These are phyloP conservation scores for Poeciliopsis occidentalis DNA, from an alignment of 2,113 vertebrate genomes.

Conservation along the genomic window DNA sequence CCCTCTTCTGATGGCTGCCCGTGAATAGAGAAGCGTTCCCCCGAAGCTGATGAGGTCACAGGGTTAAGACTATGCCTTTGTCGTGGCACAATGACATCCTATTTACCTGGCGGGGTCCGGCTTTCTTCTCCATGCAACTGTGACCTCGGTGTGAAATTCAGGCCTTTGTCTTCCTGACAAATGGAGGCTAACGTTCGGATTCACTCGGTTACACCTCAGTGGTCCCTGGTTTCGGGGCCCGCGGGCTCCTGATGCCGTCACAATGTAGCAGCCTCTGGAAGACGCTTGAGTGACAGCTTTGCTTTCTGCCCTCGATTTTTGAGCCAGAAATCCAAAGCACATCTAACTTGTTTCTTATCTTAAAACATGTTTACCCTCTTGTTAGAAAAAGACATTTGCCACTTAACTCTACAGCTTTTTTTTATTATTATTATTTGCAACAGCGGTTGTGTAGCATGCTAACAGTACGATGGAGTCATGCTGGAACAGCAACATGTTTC, in stretches of 20 bases:
- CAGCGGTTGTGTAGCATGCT: not conserved
- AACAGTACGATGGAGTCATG: not conserved
- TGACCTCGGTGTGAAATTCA: conserved; percentile 76
- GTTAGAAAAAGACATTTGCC: not conserved
- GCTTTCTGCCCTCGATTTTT: conserved; percentile 19
- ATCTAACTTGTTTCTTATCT: not conserved
- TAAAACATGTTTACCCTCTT: not conserved
- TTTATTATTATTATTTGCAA: not conserved
- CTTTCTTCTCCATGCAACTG: conserved; percentile 81
- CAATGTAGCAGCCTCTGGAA: conserved; percentile 41
- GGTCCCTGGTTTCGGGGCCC: conserved; percentile 48
- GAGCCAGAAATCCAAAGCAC: not conserved
- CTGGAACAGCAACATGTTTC: not conserved
- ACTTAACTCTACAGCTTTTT: not conserved
- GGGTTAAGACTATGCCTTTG: conserved; percentile 80
- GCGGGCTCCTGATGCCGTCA: conserved; percentile 47
- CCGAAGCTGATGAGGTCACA: conserved; percentile 76
- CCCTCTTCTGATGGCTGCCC: conserved; percentile 65
- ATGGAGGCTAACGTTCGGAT: conserved; percentile 75
- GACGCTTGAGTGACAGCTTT: conserved; percentile 42
- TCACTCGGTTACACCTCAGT: conserved; percentile 73
- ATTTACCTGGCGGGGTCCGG: conserved; percentile 78
- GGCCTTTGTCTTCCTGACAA: conserved; percentile 79
- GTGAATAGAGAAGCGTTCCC: conserved; percentile 67
- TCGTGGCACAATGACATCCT: conserved; percentile 76